Evolutionary conservation across 2,888 invertebrate species (phyloP), one percentile per base, ranked within the genome.

Genomic region (Athripsodes cinereus): DNA sequence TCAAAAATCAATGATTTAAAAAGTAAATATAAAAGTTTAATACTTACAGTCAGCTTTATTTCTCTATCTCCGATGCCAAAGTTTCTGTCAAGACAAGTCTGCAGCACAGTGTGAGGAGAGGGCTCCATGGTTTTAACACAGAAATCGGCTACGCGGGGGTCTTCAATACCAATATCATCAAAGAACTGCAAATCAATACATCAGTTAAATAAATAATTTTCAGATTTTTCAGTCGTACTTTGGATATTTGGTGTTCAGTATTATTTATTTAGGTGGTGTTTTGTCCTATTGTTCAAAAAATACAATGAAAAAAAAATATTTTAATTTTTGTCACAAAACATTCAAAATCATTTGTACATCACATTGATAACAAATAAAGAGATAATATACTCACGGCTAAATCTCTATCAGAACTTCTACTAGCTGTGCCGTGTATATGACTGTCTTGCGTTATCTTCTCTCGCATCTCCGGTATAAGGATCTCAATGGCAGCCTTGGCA

Each of bases 41-140:
- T n/a, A n/a, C 47, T 22, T 64, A 92, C 88, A 69, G 92, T 88
- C 66, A 91, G 92, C 66, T 88, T 84, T 60, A 96, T 91, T 68
- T 92, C 87, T 49, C 92, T 85, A 73, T 96, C 92, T 34, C 90
- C 91, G 61, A 93, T 82, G 31, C 96, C 96, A 72, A 91, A 94
- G 78, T 97, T 96, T 64, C 96, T 78, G 70, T 94, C 90, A 59
- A 96, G 79, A 69, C 96, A 96, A 3, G 95, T 96, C 50, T 94
- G 78, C 55, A 98, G 79, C 63, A 97, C 91, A 66, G 94, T 90
- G 77, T 94, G 96, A 0, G 98, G 98, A 10, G 92, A 88, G 0
- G 95, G 95, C 74, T 97, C 96, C 51, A 96, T 95, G 0, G 96
- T 92, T 72, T 94, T 94, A n/a, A 90, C 88, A 74, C 96, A 97